Conservation (phyloP, 2,797 vertebrate genomes). For the Rhinichthys osculus region DNA sequence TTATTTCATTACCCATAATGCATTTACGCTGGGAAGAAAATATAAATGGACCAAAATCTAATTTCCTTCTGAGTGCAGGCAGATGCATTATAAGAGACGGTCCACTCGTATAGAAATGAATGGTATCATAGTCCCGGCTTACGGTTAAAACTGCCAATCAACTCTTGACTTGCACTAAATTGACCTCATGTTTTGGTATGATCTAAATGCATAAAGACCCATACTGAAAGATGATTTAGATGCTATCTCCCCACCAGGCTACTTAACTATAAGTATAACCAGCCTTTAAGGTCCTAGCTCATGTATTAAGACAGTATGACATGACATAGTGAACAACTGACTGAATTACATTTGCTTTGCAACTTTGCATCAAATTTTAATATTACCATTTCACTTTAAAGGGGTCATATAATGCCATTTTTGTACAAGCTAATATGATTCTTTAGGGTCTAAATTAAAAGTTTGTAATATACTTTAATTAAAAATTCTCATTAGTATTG, state of each 20-base stretch:
- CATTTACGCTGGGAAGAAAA: constrained; percentile 21
- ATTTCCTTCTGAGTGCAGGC: constrained; percentile 42
- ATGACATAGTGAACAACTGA: neutral
- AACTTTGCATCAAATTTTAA: neutral
- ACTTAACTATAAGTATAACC: neutral
- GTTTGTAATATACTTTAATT: too few species aligned
- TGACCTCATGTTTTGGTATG: neutral
- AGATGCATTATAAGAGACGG: neutral
- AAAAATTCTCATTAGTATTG: too few species aligned
- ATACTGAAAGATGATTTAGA: neutral
- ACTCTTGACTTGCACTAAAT: neutral
- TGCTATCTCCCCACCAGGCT: neutral
- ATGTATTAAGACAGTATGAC: neutral
- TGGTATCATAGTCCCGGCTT: neutral
- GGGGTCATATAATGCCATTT: too few species aligned
- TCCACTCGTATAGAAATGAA: neutral
- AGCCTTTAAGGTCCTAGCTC: neutral
- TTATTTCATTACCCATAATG: constrained; percentile 23
- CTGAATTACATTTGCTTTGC: neutral
- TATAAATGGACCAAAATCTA: constrained; percentile 57
- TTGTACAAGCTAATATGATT: too few species aligned
- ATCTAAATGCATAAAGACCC: neutral
- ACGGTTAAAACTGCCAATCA: neutral
- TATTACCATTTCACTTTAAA: neutral
- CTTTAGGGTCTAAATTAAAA: too few species aligned